phyloP scores from a whole-genome alignment of 2,113 vertebrate genomes.

The Panurus biarmicus region DNA sequence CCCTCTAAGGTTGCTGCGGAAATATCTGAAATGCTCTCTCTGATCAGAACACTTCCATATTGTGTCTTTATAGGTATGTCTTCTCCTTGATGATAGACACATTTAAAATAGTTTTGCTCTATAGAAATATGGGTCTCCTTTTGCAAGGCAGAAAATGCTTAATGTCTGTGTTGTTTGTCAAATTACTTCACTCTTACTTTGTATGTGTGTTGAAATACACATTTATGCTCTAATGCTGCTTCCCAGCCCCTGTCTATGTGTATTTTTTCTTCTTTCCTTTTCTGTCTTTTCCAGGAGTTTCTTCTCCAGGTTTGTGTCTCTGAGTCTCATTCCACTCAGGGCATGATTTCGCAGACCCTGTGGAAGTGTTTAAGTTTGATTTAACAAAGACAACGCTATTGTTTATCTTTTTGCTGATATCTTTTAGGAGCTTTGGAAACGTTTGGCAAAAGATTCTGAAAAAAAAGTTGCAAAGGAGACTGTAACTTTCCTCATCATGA shows the following conservation, averaged over 20 bases:
- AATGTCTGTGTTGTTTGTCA: neutral
- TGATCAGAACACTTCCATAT: neutral
- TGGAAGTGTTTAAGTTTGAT: neutral
- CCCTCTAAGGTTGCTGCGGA: neutral
- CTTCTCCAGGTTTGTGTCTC: neutral
- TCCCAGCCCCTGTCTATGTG: neutral
- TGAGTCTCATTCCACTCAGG: neutral
- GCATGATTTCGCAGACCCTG: neutral
- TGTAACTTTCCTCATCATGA: neutral
- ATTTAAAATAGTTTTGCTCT: neutral
- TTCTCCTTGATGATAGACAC: neutral
- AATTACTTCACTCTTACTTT: neutral
- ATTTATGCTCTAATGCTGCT: neutral
- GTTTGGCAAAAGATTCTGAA: neutral
- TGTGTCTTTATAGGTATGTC: neutral
- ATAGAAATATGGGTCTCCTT: neutral
- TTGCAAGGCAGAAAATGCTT: neutral
- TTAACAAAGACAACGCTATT: rapidly evolving
- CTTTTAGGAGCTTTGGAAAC: neutral
- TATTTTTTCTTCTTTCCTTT: neutral
- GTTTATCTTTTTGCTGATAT: neutral
- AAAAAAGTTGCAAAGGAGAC: neutral
- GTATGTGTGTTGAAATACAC: neutral
- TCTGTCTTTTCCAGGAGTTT: neutral
- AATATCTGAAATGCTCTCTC: neutral